Conservation (phyloP, 1,140 invertebrate species). For the Drosophila nikananu region DNA sequence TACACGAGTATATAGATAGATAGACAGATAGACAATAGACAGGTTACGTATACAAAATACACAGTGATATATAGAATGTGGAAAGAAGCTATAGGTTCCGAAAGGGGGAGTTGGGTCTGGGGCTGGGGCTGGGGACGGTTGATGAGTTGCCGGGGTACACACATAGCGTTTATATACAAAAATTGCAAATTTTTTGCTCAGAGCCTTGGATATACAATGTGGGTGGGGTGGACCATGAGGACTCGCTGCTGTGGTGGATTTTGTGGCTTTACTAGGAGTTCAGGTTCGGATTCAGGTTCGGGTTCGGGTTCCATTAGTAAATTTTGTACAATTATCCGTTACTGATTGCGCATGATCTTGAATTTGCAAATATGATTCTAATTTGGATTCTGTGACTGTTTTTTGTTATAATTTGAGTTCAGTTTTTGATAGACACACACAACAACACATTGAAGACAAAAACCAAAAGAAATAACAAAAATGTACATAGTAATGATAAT, state of each 20-base stretch:
- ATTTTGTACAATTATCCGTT: constrained; percentile 50
- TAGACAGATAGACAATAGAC: constrained; percentile 56
- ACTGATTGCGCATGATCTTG: constrained; percentile 37
- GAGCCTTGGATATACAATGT: constrained; percentile 7
- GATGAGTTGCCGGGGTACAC: constrained; percentile 10
- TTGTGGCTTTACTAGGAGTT: constrained; percentile 12
- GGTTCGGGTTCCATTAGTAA: constrained; percentile 50
- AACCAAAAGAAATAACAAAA: constrained; percentile 62
- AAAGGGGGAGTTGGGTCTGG: neutral
- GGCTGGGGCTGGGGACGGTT: neutral
- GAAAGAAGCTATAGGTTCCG: constrained; percentile 25
- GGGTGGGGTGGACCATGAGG: constrained; percentile 38
- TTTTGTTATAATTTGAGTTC: constrained; percentile 13
- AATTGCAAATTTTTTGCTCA: constrained; percentile 43
- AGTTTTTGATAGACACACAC: constrained; percentile 57
- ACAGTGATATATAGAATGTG: constrained; percentile 27
- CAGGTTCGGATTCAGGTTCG: neutral
- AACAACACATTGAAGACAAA: constrained; percentile 80
- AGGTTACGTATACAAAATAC: constrained; percentile 66
- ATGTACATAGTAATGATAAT: constrained; percentile 55
- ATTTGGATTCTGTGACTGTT: constrained; percentile 22
- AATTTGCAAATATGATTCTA: constrained; percentile 22
- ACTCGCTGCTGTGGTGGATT: constrained; percentile 18
- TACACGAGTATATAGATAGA: constrained; percentile 19
- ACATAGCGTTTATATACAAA: constrained; percentile 50